phyloP scores from a whole-genome alignment of 2,797 vertebrate species.

The Pseudochirops cupreus region DNA sequence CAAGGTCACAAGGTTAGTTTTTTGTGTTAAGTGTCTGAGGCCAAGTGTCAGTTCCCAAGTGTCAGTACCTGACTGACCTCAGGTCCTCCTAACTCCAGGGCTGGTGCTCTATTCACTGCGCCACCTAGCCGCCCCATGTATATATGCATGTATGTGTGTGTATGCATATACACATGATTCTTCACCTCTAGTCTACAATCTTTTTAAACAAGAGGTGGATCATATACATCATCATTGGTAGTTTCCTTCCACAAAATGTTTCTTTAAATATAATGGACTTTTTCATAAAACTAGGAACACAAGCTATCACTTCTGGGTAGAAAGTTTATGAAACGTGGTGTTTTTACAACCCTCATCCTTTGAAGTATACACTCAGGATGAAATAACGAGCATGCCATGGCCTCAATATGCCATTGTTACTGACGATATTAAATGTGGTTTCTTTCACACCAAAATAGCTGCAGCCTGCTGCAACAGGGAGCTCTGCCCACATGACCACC shows the following conservation, averaged over 20 bases:
- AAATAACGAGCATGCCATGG: conserved; percentile 32
- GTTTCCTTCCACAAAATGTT: background rate
- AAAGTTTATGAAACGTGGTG: conserved; percentile 2
- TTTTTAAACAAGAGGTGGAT: background rate
- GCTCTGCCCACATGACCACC: conserved; percentile 34
- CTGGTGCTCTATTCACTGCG: too few species aligned
- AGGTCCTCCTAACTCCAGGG: too few species aligned
- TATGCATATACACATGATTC: background rate
- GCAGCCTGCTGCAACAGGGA: conserved; percentile 32
- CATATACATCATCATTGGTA: background rate
- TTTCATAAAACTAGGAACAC: conserved; percentile 49
- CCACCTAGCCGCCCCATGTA: too few species aligned
- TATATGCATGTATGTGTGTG: too few species aligned
- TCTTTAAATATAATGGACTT: background rate
- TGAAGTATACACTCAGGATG: conserved; percentile 34
- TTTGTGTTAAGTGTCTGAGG: too few species aligned
- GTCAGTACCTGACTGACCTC: too few species aligned
- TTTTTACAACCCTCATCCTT: conserved; percentile 20
- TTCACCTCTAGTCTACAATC: background rate
- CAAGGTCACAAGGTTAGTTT: too few species aligned
- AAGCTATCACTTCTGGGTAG: conserved; percentile 41
- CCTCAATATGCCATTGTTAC: background rate
- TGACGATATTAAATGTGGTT: conserved; percentile 45
- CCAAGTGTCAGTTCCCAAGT: too few species aligned
- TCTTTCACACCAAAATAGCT: conserved; percentile 39